phyloP scores from a whole-genome alignment of 2,797 vertebrate species.

The Cuniculus paca region DNA sequence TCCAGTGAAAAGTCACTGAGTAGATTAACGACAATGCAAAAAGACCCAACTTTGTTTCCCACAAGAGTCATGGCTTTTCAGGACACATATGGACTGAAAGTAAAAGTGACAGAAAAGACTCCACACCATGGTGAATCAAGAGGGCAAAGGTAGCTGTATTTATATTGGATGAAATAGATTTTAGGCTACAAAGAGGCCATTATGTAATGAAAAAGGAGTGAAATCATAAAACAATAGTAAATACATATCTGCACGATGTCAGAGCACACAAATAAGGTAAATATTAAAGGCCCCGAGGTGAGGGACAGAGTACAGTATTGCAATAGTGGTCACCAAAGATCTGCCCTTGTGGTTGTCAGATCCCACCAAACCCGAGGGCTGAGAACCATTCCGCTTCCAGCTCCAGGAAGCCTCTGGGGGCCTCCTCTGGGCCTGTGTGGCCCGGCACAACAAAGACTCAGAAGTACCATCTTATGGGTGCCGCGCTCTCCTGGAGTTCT shows the following conservation, averaged over 20 bases:
- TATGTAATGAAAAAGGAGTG: background rate
- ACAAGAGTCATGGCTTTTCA: background rate
- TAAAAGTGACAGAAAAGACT: background rate
- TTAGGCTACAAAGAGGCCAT: background rate
- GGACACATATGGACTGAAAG: background rate
- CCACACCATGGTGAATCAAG: background rate
- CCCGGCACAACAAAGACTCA: background rate
- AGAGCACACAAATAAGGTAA: background rate
- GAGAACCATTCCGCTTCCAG: background rate
- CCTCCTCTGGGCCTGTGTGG: background rate
- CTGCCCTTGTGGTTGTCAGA: background rate
- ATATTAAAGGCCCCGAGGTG: background rate
- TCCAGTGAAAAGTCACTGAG: background rate
- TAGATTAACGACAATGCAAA: background rate
- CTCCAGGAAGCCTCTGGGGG: too few species aligned
- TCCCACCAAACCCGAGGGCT: background rate
- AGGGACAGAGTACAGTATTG: too few species aligned
- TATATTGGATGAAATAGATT: background rate
- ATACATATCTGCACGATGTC: background rate
- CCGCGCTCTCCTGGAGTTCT: background rate
- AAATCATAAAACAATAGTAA: background rate
- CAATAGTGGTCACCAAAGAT: background rate
- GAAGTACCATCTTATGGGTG: background rate
- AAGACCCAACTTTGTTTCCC: background rate
- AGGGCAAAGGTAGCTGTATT: background rate